Evolutionary conservation across 2,888 invertebrate species (phyloP), one percentile per base, ranked within the genome.

Genomic region (Oxycera nigricornis): DNA sequence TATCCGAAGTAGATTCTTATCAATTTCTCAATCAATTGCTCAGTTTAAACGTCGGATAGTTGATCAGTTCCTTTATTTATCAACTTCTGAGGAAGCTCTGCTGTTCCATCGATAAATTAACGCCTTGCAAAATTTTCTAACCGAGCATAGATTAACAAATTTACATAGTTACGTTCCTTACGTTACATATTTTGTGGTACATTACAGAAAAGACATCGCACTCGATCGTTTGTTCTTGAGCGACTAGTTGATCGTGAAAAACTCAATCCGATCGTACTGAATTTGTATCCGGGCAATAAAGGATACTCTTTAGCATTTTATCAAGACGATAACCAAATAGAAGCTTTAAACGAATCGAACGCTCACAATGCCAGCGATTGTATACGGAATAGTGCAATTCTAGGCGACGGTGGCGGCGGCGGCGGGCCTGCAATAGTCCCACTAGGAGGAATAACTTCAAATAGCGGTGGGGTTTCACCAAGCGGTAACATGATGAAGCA

Each of bases 251-350:
- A 91, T 82, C 90, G 90, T 82, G 95, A 96, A 86, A 91, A 91
- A 84, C 89, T 96, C 80, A 95, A 95, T 84, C 95, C 95, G 78
- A 88, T 97, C 82, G 92, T 96, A 81, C 89, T 97, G 80, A 97
- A 95, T 87, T 88, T 97, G 80, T 95, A 96, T 87, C 94, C 95
- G 76, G 94, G 93, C 74, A 94, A 95, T 87, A 95, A 96, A 86
- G 96, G 96, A 80, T 96, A 95, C 87, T 94, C 95, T 74, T 81
- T 87, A 80, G 83, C 84, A 52, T 80, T 85, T 78, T 82, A 83
- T 74, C 83, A 84, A 70, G 82, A 84, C 75, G 82, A 82, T 77
- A 83, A 87, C 82, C 77, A 88, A 84, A 80, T 82, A 83, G 78
- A 82, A 86, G 76, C 83, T 86, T 78, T 86, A 86, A 77, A 85